These are phyloP conservation scores for Babyrousa celebensis DNA, from an alignment of 2,797 vertebrate species.

Conservation along the genomic window DNA sequence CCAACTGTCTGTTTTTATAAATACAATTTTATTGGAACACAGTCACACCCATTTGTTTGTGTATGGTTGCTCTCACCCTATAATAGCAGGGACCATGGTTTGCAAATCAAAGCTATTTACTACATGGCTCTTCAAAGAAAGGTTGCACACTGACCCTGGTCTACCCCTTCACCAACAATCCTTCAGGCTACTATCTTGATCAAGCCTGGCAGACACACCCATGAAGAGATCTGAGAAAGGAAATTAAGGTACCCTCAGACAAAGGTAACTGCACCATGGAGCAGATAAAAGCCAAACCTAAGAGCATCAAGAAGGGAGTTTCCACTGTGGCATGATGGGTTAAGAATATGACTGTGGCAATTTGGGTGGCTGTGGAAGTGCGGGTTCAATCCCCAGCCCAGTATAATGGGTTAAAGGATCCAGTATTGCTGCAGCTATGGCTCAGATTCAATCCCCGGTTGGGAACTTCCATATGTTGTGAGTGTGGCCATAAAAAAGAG, in stretches of 20 bases:
- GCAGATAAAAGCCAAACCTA: not conserved
- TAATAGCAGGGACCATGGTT: not conserved
- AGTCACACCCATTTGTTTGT: rapidly evolving
- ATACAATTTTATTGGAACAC: not conserved
- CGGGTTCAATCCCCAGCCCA: no score
- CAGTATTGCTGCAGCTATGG: no score
- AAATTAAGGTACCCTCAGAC: not conserved
- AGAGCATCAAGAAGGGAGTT: no score
- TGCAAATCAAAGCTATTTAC: not conserved
- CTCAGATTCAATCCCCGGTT: no score
- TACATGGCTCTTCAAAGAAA: not conserved
- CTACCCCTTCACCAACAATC: rapidly evolving
- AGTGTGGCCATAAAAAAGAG: no score
- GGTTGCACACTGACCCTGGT: not conserved
- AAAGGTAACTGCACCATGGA: not conserved
- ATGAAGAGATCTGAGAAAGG: not conserved
- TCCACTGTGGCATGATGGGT: no score
- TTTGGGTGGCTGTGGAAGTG: no score
- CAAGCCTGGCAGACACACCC: not conserved
- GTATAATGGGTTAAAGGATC: no score
- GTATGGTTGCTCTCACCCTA: not conserved
- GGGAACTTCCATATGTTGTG: no score
- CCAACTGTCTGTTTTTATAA: not conserved
- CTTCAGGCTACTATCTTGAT: not conserved
- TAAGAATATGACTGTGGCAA: no score